Conservation (phyloP, 1,140 invertebrate genomes). For the Anastatus disparis region DNA sequence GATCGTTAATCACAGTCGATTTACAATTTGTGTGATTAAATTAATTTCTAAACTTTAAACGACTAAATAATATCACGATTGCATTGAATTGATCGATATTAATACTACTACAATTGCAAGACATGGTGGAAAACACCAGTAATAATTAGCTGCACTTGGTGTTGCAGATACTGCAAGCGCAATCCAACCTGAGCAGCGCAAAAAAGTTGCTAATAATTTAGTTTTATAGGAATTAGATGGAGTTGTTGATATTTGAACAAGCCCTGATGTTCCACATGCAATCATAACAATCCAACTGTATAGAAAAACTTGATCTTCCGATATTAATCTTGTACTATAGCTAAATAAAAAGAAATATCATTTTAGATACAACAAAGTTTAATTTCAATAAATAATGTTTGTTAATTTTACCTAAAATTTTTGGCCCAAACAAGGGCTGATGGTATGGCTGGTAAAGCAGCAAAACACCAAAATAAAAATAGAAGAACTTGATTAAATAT, state of each 20-base stretch:
- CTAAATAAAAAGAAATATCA: constrained; percentile 48
- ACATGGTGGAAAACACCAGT: constrained; percentile 62
- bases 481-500: constrained; percentile 61
- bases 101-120: constrained; percentile 45
- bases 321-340: constrained; percentile 56
- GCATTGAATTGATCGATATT: constrained; percentile 49
- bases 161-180: constrained; percentile 50
- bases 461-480: constrained; percentile 58
- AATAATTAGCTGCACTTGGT: constrained; percentile 51
- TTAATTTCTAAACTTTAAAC: too few species aligned
- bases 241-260: constrained; percentile 53
- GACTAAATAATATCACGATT: not conserved
- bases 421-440: constrained; percentile 65
- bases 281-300: constrained; percentile 58
- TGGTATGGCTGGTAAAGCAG: constrained; percentile 60
- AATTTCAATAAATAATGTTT: constrained; percentile 10
- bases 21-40: not conserved
- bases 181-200: constrained; percentile 55
- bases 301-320: constrained; percentile 59
- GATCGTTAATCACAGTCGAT: constrained; percentile 23
- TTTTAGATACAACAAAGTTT: too few species aligned
- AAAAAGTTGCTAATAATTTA: constrained; percentile 49
- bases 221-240: constrained; percentile 43
- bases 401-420: constrained; percentile 59
- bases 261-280: constrained; percentile 56